Evolutionary conservation across 2,113 vertebrate genomes (phyloP).

Genomic region (Rhipidura dahli): DNA sequence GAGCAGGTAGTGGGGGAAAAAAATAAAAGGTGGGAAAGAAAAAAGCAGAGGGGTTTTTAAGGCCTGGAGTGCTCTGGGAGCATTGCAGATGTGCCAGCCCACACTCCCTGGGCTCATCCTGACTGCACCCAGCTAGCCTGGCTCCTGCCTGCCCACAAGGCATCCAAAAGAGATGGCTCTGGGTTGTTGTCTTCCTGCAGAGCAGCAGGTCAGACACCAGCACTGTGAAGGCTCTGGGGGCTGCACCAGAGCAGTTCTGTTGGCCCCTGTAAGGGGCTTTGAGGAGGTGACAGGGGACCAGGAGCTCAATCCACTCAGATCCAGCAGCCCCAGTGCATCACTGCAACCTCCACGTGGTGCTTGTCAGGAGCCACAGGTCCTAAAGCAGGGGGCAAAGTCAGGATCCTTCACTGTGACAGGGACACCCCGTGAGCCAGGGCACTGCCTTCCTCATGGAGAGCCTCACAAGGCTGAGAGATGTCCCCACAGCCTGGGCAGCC

Average conservation of each 20-base stretch:
- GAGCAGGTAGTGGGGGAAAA: neutral
- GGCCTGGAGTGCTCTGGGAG: neutral
- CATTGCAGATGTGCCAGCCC: neutral
- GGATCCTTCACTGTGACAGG: neutral
- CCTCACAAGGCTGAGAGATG: neutral
- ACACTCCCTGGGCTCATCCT: neutral
- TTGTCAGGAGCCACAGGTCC: neutral
- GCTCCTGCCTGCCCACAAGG: neutral
- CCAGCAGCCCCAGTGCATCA: neutral
- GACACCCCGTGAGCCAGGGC: neutral
- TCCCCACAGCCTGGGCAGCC: neutral
- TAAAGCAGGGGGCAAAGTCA: no score
- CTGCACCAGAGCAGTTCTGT: neutral
- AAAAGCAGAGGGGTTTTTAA: neutral
- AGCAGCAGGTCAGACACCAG: neutral
- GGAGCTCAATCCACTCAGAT: neutral
- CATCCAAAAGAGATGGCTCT: neutral
- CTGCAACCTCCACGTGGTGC: fast-evolving
- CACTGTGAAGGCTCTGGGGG: neutral
- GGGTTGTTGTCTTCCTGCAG: neutral
- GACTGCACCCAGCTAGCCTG: neutral
- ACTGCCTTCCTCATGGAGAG: neutral
- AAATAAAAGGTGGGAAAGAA: neutral
- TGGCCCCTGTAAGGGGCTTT: fast-evolving
- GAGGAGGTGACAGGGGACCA: neutral